A percentile compares a stretch with the other conserved stretches of the same genome.
These are phyloP conservation scores for Papilio xuthus DNA, from an alignment of 1,140 invertebrate genomes.

Conservation along the genomic window DNA sequence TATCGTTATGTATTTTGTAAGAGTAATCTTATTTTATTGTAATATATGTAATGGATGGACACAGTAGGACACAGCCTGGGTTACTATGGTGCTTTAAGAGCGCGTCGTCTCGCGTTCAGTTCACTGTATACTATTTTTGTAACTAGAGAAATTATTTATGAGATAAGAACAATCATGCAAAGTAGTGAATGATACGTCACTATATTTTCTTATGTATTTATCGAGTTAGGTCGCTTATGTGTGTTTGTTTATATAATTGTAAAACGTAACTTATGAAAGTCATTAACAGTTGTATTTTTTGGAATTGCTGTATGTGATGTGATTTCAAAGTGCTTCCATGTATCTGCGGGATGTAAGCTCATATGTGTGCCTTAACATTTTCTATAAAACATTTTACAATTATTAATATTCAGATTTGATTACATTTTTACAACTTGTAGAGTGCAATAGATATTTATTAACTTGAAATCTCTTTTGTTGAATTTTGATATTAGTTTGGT, in stretches of 20 bases:
- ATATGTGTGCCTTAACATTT: constrained; percentile 66
- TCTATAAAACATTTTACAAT: constrained; percentile 37
- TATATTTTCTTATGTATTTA: constrained; percentile 82
- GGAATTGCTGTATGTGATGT: constrained; percentile 51
- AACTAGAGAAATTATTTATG: constrained; percentile 82
- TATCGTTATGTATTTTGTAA: constrained; percentile 81
- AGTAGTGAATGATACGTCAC: constrained; percentile 73
- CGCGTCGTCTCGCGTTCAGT: constrained; percentile 55
- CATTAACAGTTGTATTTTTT: constrained; percentile 55
- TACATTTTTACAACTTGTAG: constrained; percentile 55
- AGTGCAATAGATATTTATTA: constrained; percentile 80
- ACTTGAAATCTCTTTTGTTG: constrained; percentile 44
- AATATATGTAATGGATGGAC: constrained; percentile 77
- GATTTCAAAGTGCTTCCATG: constrained; percentile 59
- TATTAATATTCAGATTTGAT: constrained; percentile 44
- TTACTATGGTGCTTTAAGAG: constrained; percentile 69
- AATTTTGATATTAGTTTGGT: constrained; percentile 43
- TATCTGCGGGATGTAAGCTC: constrained; percentile 56
- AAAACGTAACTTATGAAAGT: constrained; percentile 70
- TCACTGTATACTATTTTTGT: constrained; percentile 80
- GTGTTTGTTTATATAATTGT: constrained; percentile 76
- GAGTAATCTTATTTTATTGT: constrained; percentile 75
- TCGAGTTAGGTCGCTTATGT: constrained; percentile 75
- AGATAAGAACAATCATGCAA: constrained; percentile 77
- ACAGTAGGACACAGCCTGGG: constrained; percentile 61